Evolutionary conservation across 2,888 invertebrate species (phyloP).

Genomic region (Ceramica pisi): DNA sequence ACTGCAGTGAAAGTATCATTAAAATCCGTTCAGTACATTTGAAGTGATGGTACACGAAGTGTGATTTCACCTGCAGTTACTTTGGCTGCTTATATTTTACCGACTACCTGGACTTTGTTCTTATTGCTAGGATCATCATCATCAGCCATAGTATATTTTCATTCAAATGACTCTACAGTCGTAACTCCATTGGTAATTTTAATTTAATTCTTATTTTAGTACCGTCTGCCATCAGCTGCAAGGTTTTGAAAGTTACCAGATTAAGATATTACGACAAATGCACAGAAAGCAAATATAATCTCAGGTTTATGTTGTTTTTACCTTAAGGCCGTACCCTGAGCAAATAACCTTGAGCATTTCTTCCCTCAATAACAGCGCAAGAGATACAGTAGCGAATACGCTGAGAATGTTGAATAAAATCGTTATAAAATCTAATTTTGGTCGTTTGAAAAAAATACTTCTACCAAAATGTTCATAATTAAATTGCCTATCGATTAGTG

Average conservation of each 20-base stretch:
- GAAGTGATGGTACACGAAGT: conserved; percentile 33
- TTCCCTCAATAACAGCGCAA: too few relatives aligned
- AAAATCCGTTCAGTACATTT: conserved; percentile 40
- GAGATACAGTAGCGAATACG: too few relatives aligned
- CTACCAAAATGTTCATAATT: too few relatives aligned
- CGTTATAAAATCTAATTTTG: too few relatives aligned
- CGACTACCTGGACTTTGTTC: neutral
- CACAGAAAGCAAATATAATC: neutral
- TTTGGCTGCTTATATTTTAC: conserved; percentile 3
- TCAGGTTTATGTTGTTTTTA: too few relatives aligned
- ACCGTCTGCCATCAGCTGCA: conserved; percentile 1
- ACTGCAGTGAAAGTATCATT: conserved; percentile 57
- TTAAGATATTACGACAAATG: conserved; percentile 24
- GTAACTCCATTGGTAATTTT: neutral
- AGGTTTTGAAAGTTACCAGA: conserved; percentile 16
- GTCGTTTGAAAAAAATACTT: too few relatives aligned
- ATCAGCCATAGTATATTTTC: neutral
- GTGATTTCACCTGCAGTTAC: conserved; percentile 26
- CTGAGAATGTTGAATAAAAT: too few relatives aligned
- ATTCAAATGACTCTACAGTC: neutral
- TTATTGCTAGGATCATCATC: neutral
- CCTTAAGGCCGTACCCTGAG: too few relatives aligned
- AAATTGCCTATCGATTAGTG: too few relatives aligned
- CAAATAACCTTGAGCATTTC: too few relatives aligned
- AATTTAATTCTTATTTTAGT: conserved; percentile 15